Evolutionary conservation across 2,113 vertebrate species (phyloP), one percentile per base, ranked within the genome.

Genomic region (Myotis davidii): DNA sequence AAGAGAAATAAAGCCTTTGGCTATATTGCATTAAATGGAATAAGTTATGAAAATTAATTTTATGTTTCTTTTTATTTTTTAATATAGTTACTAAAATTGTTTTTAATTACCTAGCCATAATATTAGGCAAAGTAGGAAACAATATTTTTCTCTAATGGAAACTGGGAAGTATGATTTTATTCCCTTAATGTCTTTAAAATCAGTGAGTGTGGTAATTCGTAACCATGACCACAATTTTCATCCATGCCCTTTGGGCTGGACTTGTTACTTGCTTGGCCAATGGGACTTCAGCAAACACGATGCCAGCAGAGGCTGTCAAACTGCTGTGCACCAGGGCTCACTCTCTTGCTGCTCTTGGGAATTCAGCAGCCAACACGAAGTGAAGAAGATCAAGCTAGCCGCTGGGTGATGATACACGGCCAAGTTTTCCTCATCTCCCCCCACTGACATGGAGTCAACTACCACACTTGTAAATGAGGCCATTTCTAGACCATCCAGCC

Each of bases 11-110:
- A 70, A 79, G 13, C 42, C 45, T 79, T n/a, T 54, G 10, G 48
- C 27, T 87, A 59, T n/a, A 73, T 45, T 93, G 39, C 4, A 6
- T 59, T 90, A 92, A 78, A 85, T 88, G 87, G 89, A 85, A 72
- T 73, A 84, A 4, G 50, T 56, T 45, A 82, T 34, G 18, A 59
- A 87, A 67, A 45, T 65, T 52, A 70, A 77, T 97, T 94, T 61
- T 76, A 29, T 61, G 10, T 45, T 87, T 59, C 5, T 73, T 56
- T 94, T 82, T 84, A 67, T 27, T 67, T 65, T 83, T 76, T 20
- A 81, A 88, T 21, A 42, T 50, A 64, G 16, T 42, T 89, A 85
- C 29, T 23, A 48, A 32, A 79, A 91, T 54, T 29, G 29, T 84
- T 69, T 27, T 23, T 74, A 77, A 84, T 39, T 84, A 27, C 50